Evolutionary conservation across 2,797 vertebrate species (phyloP).

Genomic region (Myoxocephalus aenaeus): DNA sequence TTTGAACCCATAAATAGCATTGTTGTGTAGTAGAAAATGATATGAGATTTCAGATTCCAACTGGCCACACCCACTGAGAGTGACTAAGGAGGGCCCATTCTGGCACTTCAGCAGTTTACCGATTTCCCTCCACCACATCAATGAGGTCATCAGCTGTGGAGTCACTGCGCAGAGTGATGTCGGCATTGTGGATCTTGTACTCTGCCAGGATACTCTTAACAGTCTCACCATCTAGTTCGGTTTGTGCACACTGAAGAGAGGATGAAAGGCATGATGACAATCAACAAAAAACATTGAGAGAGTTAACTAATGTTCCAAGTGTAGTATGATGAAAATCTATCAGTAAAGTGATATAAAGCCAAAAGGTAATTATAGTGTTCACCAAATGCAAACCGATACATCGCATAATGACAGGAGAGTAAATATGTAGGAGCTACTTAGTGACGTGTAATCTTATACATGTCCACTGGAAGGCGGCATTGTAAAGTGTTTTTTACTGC

Average conservation of each 20-base stretch:
- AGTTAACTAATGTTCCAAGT: not conserved
- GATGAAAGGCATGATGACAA: not conserved
- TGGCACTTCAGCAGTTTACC: slow-evolving; percentile 82
- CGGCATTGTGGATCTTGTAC: slow-evolving; percentile 98
- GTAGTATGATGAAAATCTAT: not conserved
- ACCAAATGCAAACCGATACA: not conserved
- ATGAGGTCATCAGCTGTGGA: slow-evolving; percentile 97
- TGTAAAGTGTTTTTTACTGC: not conserved
- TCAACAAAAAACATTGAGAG: not conserved
- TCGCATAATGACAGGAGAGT: not conserved
- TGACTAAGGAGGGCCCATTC: slow-evolving; percentile 38
- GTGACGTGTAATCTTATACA: not conserved
- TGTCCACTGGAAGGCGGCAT: slow-evolving; percentile 43
- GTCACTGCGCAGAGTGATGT: slow-evolving; percentile 95
- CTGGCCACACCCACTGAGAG: slow-evolving; percentile 60
- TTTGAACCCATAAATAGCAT: not conserved
- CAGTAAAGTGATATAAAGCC: not conserved
- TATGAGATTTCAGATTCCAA: slow-evolving; percentile 27
- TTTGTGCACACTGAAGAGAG: slow-evolving; percentile 89
- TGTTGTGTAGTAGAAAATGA: slow-evolving; percentile 12
- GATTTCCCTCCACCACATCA: slow-evolving; percentile 98
- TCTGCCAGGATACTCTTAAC: slow-evolving; percentile 97
- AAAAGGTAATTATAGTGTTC: not conserved
- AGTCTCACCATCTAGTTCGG: slow-evolving; percentile 92
- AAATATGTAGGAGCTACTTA: not conserved